Evolutionary conservation across 2,888 invertebrate genomes (phyloP), one percentile per base, ranked within the genome.

Genomic region (Drosophila recens): DNA sequence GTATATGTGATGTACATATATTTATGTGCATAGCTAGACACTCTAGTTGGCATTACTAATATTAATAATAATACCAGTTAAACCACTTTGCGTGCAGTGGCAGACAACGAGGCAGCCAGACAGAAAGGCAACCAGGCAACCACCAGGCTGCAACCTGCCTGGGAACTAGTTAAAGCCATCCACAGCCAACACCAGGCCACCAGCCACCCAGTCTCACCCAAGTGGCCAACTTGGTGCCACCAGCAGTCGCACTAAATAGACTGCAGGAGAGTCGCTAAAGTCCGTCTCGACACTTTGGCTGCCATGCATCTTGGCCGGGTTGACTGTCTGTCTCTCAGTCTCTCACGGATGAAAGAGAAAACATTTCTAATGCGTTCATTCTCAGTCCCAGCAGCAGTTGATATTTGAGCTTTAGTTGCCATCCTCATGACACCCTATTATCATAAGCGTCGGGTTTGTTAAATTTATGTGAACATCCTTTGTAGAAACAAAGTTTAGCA

Each of bases 21-120:
- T 64, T 17, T 46, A 45, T 61, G 23, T 48, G 8, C 42, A 40
- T 42, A 67, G 67, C 56, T 40, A 45, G 79, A 20, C 62, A 62
- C 64, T 56, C 36, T 40, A 73, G 72, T 64, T 67, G 64, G 68
- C 77, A 73, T 77, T 77, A 70, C 78, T 84, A 84, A 79, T 72
- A 79, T 78, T 82, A 79, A 77, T 77, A 80, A 74, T 81, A 86
- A 83, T 76, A 86, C 84, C 84, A 87, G 87, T 84, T 86, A 77
- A 72, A 84, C 87, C 74, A 83, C 83, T 83, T 82, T 83, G 79
- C 76, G 72, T 85, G 87, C 79, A 83, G 48, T 51, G 87, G 82
- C 84, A 84, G 87, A 87, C 83, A 79, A 49, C 63, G 67, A 77
- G 84, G 83, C 83, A 83, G 80, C 81, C 69, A 72, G 15, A 33